phyloP scores from a whole-genome alignment of 2,113 vertebrate genomes.

The Limnothrissa miodon region DNA sequence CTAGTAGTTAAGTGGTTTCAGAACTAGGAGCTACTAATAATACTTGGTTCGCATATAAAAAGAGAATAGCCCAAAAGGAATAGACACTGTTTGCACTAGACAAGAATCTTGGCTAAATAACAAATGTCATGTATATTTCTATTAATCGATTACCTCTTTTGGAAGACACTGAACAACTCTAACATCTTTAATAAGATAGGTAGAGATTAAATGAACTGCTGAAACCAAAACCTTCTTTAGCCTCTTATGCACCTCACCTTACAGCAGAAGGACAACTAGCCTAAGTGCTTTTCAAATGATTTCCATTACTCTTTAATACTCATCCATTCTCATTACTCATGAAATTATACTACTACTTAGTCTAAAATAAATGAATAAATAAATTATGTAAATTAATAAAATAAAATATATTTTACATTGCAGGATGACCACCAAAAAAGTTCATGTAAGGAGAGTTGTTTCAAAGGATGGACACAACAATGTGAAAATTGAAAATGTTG shows the following conservation, averaged over 20 bases:
- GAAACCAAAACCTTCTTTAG: too few relatives aligned
- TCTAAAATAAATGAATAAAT: neutral
- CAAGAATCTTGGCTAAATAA: too few relatives aligned
- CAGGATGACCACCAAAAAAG: constrained; percentile 57
- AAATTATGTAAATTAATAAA: too few relatives aligned
- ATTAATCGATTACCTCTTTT: too few relatives aligned
- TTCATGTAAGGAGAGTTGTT: constrained; percentile 79
- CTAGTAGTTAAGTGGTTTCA: too few relatives aligned
- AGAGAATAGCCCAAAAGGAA: too few relatives aligned
- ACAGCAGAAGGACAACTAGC: neutral
- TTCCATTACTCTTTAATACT: neutral
- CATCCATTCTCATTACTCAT: neutral
- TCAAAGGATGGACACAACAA: constrained; percentile 95
- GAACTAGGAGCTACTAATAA: too few relatives aligned
- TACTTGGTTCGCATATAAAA: too few relatives aligned
- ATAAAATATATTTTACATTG: constrained; percentile 17
- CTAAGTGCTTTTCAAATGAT: neutral
- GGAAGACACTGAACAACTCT: neutral
- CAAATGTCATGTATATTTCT: too few relatives aligned
- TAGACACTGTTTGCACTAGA: too few relatives aligned
- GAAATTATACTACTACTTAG: neutral
- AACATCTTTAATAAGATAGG: neutral
- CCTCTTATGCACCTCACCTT: too few relatives aligned
- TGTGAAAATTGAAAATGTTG: constrained; percentile 88
- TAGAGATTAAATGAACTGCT: too few relatives aligned